Conservation (phyloP, 2,113 vertebrate species). For the Gadus chalcogrammus region DNA sequence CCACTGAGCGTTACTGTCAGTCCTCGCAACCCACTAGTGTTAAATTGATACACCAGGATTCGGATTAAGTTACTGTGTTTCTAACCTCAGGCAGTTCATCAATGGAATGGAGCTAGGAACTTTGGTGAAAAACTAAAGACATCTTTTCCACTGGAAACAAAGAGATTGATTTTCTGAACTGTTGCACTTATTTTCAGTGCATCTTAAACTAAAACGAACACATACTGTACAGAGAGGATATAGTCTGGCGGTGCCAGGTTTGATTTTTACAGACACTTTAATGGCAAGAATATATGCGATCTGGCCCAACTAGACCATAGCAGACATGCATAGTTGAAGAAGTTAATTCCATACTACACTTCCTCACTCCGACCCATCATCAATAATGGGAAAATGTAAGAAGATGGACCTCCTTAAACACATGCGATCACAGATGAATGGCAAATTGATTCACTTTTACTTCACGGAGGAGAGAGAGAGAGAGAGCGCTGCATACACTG, state of each 20-base stretch:
- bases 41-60: conserved; percentile 34
- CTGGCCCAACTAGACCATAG: not conserved
- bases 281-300: not conserved
- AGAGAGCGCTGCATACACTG: no score
- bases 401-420: no score
- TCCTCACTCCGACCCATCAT: no score
- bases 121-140: not conserved
- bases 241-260: not conserved
- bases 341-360: no score
- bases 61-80: conserved; percentile 35
- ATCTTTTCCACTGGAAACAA: conserved; percentile 9
- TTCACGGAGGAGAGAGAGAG: no score
- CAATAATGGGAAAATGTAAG: no score
- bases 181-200: conserved; percentile 9
- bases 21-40: conserved; percentile 22
- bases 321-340: no score
- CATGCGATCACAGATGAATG: no score
- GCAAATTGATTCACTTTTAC: no score
- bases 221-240: no score
- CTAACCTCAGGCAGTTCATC: conserved; percentile 34
- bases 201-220: no score
- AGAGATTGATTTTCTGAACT: conserved; percentile 22
- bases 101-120: conserved; percentile 27
- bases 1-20: conserved; percentile 12
- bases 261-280: conserved; percentile 8